These are phyloP conservation scores for Dryoscopus gambensis DNA, from an alignment of 2,113 vertebrate genomes.

Conservation along the genomic window DNA sequence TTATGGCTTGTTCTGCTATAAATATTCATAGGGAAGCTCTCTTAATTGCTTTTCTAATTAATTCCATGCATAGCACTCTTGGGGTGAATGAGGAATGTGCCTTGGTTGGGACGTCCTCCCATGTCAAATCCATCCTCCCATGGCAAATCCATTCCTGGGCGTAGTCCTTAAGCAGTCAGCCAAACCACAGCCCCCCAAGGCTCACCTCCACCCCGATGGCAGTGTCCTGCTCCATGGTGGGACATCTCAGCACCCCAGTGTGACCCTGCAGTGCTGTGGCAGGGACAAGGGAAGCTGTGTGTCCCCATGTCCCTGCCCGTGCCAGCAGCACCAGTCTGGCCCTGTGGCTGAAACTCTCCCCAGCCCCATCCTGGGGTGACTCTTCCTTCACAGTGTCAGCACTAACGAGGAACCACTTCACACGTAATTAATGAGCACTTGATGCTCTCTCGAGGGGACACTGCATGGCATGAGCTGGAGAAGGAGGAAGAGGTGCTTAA, in stretches of 20 bases:
- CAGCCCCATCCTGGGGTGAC: not conserved
- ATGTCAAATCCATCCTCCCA: not conserved
- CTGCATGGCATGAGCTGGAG: not conserved
- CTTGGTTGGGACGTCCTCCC: not conserved
- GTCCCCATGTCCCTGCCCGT: accelerated
- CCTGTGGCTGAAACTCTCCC: not conserved
- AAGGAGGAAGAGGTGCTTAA: not conserved
- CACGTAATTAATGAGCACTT: constrained; percentile 42
- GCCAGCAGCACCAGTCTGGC: not conserved
- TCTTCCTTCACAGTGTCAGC: not conserved
- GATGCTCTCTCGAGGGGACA: constrained; percentile 19
- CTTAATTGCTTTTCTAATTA: constrained; percentile 52
- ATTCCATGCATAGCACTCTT: constrained; percentile 4
- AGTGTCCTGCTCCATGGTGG: not conserved
- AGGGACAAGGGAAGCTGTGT: not conserved
- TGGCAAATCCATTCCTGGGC: not conserved
- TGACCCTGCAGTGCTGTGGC: not conserved
- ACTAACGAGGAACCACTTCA: constrained; percentile 36
- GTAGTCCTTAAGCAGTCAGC: not conserved
- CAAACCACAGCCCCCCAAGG: not conserved
- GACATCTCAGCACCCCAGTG: not conserved
- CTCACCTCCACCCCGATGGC: not conserved
- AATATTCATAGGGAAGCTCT: constrained; percentile 45
- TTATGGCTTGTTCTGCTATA: constrained; percentile 1
- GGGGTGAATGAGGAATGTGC: not conserved